Base-by-base conservation (phyloP, 2,888 invertebrate species). In the Rugalucina vietnamica region DNA sequence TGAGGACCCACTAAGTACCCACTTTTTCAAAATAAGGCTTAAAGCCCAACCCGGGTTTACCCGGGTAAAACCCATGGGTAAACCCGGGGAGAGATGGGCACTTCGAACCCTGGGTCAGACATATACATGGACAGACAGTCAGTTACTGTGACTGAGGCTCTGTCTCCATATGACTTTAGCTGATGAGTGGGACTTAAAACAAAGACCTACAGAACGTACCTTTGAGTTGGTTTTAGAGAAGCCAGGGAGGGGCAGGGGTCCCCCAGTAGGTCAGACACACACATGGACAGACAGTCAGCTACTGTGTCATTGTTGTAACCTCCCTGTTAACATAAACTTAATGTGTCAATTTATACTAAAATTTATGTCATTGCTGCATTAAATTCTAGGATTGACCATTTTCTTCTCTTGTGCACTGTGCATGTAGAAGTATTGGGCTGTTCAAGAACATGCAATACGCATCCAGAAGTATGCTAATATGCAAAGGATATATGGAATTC, bases 261-360 rank as follows among this genome's bases (percentile, higher is more conserved):
- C 0, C 97, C 98, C 3, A 98, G 95, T 73, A 99, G 95, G 0
- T 97, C 96, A 86, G 97, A 96, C 27, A 99, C 94, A 0, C 98
- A 98, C 79, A 97, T 95, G 0, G 98, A 97, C 21, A 97, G 98
- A 49, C 97, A 97, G 95, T 98, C 98, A 0, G 98, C 96, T 85
- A 99, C 95, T 0, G 98, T 97, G 69, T 97, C 96, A 57, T 98
- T 92, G 93, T 97, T 98, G 95, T 99, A 99, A 1, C 99, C 99
- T 37, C 99, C 99, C 96, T 95, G 69, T 14, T 8, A 43, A 43
- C 8, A 18, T 43, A 43, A 43, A 43, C 43, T 43, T 43, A 43
- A 43, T 43, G 43, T 18, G 43, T 18, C 43, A 43, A 43, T 43
- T 18, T 8, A 8, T 12, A 43, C 43, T 12, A 43, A 43, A 8